Evolutionary conservation across 2,113 vertebrate species (phyloP), one percentile per base, ranked within the genome.

Genomic region (Lycocorax pyrrhopterus): DNA sequence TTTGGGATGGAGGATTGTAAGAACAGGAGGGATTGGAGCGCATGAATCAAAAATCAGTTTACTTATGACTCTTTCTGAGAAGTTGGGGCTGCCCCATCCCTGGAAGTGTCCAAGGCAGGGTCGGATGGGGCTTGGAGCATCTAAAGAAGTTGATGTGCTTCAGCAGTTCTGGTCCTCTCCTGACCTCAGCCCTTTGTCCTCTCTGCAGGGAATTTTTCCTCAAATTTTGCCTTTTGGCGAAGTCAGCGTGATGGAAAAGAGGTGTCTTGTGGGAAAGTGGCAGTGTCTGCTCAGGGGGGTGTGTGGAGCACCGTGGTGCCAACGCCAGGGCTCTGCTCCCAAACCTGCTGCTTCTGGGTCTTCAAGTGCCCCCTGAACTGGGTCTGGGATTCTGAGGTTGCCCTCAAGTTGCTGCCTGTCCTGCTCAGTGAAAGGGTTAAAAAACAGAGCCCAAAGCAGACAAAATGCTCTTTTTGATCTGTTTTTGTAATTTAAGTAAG

Each of bases 261-360:
- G 56, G n/a, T 13, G 37, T 23, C 12, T 15, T 18, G n/a, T 4
- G 39, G 22, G 53, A 55, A 29, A 91, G 18, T 6, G 14, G 20
- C 32, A 11, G 0, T 6, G 12, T 25, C 37, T 58, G 2, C n/a
- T 67, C 21, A 0, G 37, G 47, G 35, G 14, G 16, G 52, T 4
- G 27, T 6, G 4, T 13, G 77, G 47, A 41, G 49, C 63, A 5
- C 37, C 4, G 0, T 1, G 18, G 25, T 35, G 52, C 41, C 56
- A 56, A 17, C 77, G 4, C 16, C 16, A 1, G 4, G 52, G 29
- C 56, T 76, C 78, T 60, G 60, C 58, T 47, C 75, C 53, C 37
- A 44, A 3, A 16, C 8, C 84, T 32, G 30, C 19, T 49, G 11
- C 0, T 72, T 30, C 18, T 2, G 7, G 22, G 10, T 39, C 59